These are phyloP conservation scores for Drosophila barbarae DNA, from an alignment of 2,888 invertebrate genomes.

Conservation along the genomic window DNA sequence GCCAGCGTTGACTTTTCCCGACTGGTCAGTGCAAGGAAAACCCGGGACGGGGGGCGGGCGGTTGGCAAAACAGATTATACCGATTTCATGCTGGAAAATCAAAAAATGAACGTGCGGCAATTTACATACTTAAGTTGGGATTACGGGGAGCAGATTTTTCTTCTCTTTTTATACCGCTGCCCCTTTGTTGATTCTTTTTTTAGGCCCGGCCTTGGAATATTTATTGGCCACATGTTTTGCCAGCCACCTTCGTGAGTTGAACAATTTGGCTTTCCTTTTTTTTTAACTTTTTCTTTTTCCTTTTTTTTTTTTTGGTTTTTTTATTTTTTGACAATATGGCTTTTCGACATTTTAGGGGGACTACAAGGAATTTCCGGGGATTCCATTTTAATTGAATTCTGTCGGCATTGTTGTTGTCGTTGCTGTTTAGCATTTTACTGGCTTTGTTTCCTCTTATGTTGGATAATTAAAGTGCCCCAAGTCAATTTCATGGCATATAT, in stretches of 20 bases:
- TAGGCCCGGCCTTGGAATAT: slow-evolving; percentile 40
- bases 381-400: slow-evolving; percentile 72
- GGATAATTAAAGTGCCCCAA: slow-evolving; percentile 64
- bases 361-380: slow-evolving; percentile 73
- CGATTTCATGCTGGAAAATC: slow-evolving; percentile 75
- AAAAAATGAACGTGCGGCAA: slow-evolving; percentile 76
- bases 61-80: slow-evolving; percentile 69
- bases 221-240: slow-evolving; percentile 72
- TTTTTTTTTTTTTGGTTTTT: slow-evolving; percentile 5
- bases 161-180: slow-evolving; percentile 8
- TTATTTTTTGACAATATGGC: slow-evolving; percentile 46
- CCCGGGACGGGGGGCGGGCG: slow-evolving; percentile 1
- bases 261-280: slow-evolving; percentile 61
- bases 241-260: slow-evolving; percentile 69
- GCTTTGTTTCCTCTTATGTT: slow-evolving; percentile 37
- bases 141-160: slow-evolving; percentile 36
- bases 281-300: not conserved
- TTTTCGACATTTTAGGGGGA: slow-evolving; percentile 54
- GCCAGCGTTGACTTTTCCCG: slow-evolving; percentile 58
- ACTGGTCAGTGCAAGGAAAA: slow-evolving; percentile 52
- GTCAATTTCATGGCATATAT: slow-evolving; percentile 41
- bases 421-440: slow-evolving; percentile 46
- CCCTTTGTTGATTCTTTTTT: slow-evolving; percentile 22
- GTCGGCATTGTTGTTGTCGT: slow-evolving; percentile 27
- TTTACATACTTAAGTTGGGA: slow-evolving; percentile 72